Base-by-base conservation (phyloP, 2,113 vertebrate species). In the Dipodomys spectabilis region DNA sequence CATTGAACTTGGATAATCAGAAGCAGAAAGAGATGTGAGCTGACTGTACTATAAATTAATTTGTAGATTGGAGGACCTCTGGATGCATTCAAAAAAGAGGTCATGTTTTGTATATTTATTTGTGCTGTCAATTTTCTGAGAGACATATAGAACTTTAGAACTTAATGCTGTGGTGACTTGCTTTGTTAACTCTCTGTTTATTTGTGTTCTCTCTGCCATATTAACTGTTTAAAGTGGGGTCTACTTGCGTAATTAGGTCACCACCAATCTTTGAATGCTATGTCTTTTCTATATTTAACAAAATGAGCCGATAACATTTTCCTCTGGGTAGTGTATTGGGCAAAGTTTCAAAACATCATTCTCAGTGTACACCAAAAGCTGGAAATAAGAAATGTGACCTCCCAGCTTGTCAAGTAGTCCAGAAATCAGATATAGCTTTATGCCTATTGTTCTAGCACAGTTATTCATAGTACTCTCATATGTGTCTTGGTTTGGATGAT, bases 391-490 rank as follows among this genome's bases (percentile, higher is more conserved):
- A 84, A 89, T 19, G 23, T 83, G 62, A 72, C 19, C 28, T 93
- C 44, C 86, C 35, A 68, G 49, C 71, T 89, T 86, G 6, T 49
- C 60, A 91, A 74, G 20, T 0, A 67, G 62, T 91, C 27, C 22
- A 39, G 39, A 86, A 72, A 53, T 7, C 35, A 60, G 71, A 83
- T 74, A 82, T 86, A 71, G 5, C 0, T 6, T 28, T 62, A 65
- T 67, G 23, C 23, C 25, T 88, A 71, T 82, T 95, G 86, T 96
- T 78, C 60, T 96, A 82, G 92, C 93, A 72, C 88, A 74, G 75
- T 82, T 95, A 95, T 93, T 91, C 89, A 93, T 89, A 80, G 71
- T 79, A 30, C 6, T 86, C 53, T 83, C 75, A 86, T 18, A 78
- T 71, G 19, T 94, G 49, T 73, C 2, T 25, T 82, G 18, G 12